phyloP scores from a whole-genome alignment of 1,140 invertebrate genomes.

The Proctacanthus coquilletti region DNA sequence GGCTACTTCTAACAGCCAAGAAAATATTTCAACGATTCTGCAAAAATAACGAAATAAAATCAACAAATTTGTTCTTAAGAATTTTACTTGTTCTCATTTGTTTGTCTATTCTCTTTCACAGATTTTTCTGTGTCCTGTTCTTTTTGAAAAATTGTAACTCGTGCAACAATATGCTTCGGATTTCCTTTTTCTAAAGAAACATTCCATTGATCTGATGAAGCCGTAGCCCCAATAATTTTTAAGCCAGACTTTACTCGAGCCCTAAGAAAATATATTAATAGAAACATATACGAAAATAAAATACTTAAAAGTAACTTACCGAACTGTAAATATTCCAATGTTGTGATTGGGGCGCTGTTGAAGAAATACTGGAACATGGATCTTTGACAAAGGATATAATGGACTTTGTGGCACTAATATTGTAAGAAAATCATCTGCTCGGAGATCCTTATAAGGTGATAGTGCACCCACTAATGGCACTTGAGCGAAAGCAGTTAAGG shows the following conservation, averaged over 20 bases:
- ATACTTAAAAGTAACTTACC: no score
- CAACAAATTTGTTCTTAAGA: conserved; percentile 1
- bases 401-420: conserved; percentile 77
- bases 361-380: conserved; percentile 76
- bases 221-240: conserved; percentile 62
- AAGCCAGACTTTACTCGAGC: conserved; percentile 75
- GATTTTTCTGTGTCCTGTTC: conserved; percentile 32
- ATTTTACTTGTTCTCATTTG: neutral
- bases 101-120: neutral
- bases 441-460: conserved; percentile 66
- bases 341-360: conserved; percentile 43
- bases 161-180: conserved; percentile 65
- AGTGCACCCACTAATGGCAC: conserved; percentile 58
- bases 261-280: no score
- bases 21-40: conserved; percentile 70
- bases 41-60: conserved; percentile 12
- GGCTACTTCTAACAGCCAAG: conserved; percentile 78
- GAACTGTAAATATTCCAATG: conserved; percentile 65
- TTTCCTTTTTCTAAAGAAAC: conserved; percentile 64
- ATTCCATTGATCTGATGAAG: conserved; percentile 64
- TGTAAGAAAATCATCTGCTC: conserved; percentile 58
- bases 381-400: conserved; percentile 70
- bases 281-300: no score
- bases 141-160: conserved; percentile 65
- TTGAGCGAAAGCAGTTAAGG: conserved; percentile 30